phyloP scores from a whole-genome alignment of 2,113 vertebrate genomes.

The Oreotrochilus melanogaster region DNA sequence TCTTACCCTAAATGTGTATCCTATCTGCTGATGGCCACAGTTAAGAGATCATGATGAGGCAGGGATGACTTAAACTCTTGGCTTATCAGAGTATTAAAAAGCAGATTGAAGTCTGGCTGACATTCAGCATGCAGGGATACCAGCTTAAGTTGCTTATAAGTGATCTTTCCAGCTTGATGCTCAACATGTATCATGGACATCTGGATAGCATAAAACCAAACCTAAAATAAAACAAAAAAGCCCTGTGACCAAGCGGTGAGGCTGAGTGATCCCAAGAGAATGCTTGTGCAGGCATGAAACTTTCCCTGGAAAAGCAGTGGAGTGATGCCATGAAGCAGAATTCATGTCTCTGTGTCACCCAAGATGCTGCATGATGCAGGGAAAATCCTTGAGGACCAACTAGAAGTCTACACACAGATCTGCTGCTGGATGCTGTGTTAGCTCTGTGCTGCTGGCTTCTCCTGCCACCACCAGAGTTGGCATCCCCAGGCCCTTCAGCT shows the following conservation, averaged over 20 bases:
- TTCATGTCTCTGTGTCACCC: not conserved
- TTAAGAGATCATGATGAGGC: not conserved
- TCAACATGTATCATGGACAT: not conserved
- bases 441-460: not conserved
- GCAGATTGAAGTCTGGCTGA: not conserved
- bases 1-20: not conserved
- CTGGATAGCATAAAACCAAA: not conserved
- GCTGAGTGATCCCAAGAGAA: not conserved
- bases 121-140: not conserved
- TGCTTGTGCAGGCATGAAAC: not conserved
- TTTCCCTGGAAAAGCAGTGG: not conserved
- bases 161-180: not conserved
- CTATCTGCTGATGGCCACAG: not conserved
- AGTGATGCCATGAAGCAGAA: not conserved
- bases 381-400: not conserved
- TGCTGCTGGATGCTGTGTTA: not conserved
- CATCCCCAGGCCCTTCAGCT: not conserved
- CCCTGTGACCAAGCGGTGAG: not conserved
- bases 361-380: not conserved
- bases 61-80: constrained; percentile 16
- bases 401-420: not conserved
- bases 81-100: not conserved
- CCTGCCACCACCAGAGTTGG: not conserved
- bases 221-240: not conserved
- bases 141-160: not conserved